Base-by-base conservation (phyloP, 2,113 vertebrate genomes). In the Hyperoodon ampullatus region DNA sequence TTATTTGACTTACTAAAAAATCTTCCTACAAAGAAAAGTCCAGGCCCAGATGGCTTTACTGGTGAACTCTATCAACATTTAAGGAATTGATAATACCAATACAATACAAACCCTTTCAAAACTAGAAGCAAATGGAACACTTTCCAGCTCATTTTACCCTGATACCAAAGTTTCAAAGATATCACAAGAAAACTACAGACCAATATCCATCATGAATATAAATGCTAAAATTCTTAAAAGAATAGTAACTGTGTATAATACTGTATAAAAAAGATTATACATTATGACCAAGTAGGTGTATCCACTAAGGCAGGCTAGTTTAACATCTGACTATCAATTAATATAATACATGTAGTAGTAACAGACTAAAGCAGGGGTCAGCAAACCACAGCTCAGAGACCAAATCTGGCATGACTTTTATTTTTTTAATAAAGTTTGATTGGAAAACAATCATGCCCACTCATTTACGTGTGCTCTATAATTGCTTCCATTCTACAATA, bases 31-130 rank as follows among this genome's bases (percentile, higher is more conserved):
- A 89, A 84, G 74, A 11, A 65, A 87, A 82, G 24, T 75, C 24
- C 15, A 91, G 33, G 50, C 26, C 33, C 77, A 82, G n/a, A 30
- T 60, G 44, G 28, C 30, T 65, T 63, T 72, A 63, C 55, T 88
- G 71, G 42, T 75, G 30, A 75, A 88, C 26, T 44, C 39, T 75
- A 74, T 74, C 23, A 74, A 92, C 66, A 87, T 55, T 65, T 80
- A 94, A 94, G 21, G 39, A 82, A 93, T 50, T 82, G 47, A 23
- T 80, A 93, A 74, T 81, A 91, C 23, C 33, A 94, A 42, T 83
- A 78, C 26, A 71, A 88, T 18, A 71, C 10, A 53, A 86, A 19
- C 0, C 23, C 58, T 94, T 88, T 75, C 30, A 94, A 84, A 96
- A 92, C n/a, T 24, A 88, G 44, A 83, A 96, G 12, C 65, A 15